phyloP scores from a whole-genome alignment of 1,140 invertebrate genomes.

The Rhopalosiphum padi region DNA sequence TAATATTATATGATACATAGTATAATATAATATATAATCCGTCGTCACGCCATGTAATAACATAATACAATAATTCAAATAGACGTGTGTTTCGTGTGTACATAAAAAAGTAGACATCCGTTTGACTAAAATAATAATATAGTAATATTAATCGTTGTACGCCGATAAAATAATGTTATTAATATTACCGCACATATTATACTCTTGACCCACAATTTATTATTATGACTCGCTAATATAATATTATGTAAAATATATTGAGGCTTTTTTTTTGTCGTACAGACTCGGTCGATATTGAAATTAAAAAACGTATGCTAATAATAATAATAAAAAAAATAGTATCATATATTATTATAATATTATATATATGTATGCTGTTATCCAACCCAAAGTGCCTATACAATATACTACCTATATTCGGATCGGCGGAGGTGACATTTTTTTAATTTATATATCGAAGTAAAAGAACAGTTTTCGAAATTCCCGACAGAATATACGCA shows the following conservation, averaged over 20 bases:
- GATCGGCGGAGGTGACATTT: neutral
- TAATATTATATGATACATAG: neutral
- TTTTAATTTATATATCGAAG: neutral
- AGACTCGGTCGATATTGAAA: neutral
- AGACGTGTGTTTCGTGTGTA: neutral
- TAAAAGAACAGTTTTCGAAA: neutral
- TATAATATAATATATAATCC: neutral
- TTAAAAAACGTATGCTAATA: neutral
- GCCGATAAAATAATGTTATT: neutral
- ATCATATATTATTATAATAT: too few species aligned
- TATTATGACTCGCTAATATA: neutral
- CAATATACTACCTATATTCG: neutral
- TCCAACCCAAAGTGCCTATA: neutral
- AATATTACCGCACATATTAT: neutral
- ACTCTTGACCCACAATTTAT: neutral
- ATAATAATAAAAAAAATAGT: neutral
- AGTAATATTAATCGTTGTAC: neutral
- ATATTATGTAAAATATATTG: neutral
- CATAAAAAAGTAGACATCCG: slow-evolving; percentile 26
- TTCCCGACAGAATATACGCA: neutral
- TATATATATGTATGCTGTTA: neutral
- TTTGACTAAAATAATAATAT: slow-evolving; percentile 32
- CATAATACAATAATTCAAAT: neutral
- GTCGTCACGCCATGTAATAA: neutral
- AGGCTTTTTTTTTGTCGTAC: neutral